phyloP scores from a whole-genome alignment of 1,140 invertebrate species.

The Pogonomyrmex californicus region DNA sequence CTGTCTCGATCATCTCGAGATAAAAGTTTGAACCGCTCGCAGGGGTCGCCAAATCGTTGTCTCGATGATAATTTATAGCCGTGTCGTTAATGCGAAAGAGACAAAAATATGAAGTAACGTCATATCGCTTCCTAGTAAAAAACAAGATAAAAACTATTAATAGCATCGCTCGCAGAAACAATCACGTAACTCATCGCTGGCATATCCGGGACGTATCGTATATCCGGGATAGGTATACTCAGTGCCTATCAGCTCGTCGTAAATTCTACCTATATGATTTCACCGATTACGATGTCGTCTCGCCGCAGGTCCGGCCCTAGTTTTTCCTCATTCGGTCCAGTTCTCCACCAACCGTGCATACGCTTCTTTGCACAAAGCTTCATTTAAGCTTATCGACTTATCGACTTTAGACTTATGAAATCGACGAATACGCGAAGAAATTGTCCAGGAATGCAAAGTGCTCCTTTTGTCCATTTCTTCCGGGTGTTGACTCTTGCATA shows the following conservation, averaged over 20 bases:
- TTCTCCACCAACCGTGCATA: not conserved
- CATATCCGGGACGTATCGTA: not conserved
- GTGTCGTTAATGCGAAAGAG: not conserved
- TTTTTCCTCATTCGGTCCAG: not conserved
- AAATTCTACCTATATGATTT: slow-evolving; percentile 17
- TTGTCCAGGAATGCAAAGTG: slow-evolving; percentile 4
- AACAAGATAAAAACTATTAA: not conserved
- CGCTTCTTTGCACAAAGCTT: not conserved
- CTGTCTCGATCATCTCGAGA: not conserved
- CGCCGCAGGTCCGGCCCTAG: not conserved
- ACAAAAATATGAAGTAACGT: not conserved
- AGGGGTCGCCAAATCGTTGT: not conserved
- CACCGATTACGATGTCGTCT: not conserved
- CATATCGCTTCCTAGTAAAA: not conserved
- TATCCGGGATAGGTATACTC: not conserved
- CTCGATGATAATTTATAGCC: not conserved
- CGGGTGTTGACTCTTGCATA: not conserved
- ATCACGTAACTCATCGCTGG: slow-evolving; percentile 10
- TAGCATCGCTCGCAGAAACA: not conserved
- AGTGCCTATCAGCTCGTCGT: not conserved
- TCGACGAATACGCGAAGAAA: not conserved
- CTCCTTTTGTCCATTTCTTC: not conserved
- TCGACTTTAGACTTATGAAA: no score
- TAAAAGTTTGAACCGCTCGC: not conserved
- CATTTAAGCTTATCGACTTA: not conserved